Evolutionary conservation across 2,888 invertebrate genomes (phyloP).

Genomic region (Morinoia aosen): DNA sequence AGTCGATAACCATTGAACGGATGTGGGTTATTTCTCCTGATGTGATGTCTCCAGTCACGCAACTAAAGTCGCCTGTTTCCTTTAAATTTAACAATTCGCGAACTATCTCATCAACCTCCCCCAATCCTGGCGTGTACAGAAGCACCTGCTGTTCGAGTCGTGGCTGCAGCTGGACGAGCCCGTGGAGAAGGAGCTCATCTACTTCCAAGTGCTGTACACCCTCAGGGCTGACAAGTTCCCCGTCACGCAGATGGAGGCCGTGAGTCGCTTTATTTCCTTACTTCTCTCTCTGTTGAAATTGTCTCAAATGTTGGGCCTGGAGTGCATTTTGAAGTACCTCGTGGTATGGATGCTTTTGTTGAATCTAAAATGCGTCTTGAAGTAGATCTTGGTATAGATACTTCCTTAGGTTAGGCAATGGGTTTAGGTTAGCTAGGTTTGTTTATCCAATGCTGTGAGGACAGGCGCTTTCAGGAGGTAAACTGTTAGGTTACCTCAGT

Average conservation of each 20-base stretch:
- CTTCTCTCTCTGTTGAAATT: neutral
- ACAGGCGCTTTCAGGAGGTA: too few species aligned
- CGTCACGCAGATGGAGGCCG: constrained; percentile 93
- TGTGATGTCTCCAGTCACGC: neutral
- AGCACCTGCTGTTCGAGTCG: constrained; percentile 85
- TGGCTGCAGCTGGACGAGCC: constrained; percentile 85
- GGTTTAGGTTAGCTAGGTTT: too few species aligned
- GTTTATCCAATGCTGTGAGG: too few species aligned
- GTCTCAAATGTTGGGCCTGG: neutral
- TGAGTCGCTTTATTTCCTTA: constrained; percentile 74
- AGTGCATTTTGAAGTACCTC: neutral
- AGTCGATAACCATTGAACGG: neutral
- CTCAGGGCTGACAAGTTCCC: constrained; percentile 92
- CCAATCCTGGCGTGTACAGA: constrained; percentile 74
- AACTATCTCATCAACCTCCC: neutral
- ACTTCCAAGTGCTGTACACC: constrained; percentile 93
- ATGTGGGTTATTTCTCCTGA: neutral
- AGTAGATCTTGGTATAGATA: too few species aligned
- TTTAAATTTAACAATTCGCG: neutral
- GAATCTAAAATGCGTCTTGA: too few species aligned
- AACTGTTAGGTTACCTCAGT: too few species aligned
- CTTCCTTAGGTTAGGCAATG: too few species aligned
- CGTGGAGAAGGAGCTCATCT: constrained; percentile 92
- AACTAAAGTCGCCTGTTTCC: neutral
- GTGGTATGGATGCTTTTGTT: too few species aligned